Evolutionary conservation across 2,113 vertebrate genomes (phyloP).

Genomic region (Lota lota): DNA sequence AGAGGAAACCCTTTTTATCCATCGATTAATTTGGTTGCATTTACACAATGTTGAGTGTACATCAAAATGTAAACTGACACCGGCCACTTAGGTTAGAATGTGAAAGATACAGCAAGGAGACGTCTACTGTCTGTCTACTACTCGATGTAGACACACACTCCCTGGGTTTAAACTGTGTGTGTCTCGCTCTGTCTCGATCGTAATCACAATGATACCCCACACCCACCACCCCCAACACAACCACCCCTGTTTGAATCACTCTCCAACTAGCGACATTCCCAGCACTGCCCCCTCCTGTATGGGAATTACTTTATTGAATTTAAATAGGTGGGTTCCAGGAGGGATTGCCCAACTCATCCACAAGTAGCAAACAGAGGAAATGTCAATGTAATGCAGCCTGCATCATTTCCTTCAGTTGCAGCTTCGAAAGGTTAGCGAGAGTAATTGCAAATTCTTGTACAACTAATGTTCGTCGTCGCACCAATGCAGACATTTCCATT

Average conservation of each 20-base stretch:
- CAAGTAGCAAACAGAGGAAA: slow-evolving; percentile 48
- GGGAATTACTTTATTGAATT: slow-evolving; percentile 61
- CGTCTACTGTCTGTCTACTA: slow-evolving; percentile 54
- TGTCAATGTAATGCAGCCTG: slow-evolving; percentile 56
- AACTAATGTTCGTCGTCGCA: slow-evolving; percentile 7
- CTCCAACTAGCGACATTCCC: slow-evolving; percentile 50
- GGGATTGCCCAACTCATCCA: slow-evolving; percentile 54
- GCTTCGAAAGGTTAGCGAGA: slow-evolving; percentile 48
- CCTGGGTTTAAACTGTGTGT: slow-evolving; percentile 60
- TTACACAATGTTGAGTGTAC: slow-evolving; percentile 35
- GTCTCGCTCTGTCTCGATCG: slow-evolving; percentile 33
- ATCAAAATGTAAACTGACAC: slow-evolving; percentile 39
- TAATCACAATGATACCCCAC: too few species aligned
- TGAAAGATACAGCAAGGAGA: slow-evolving; percentile 40
- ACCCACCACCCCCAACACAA: too few species aligned
- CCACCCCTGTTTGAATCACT: slow-evolving; percentile 42
- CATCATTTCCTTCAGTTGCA: slow-evolving; percentile 31
- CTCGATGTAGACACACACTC: slow-evolving; percentile 40
- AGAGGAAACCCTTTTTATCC: slow-evolving; percentile 13
- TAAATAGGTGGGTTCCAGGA: slow-evolving; percentile 58
- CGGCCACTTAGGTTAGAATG: slow-evolving; percentile 39
- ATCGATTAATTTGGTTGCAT: slow-evolving; percentile 45
- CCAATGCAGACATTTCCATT: too few species aligned
- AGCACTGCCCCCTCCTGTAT: slow-evolving; percentile 58
- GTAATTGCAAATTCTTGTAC: slow-evolving; percentile 23